Evolutionary conservation across 2,888 invertebrate genomes (phyloP), one percentile per base, ranked within the genome.

Genomic region (Chloroclysta siterata): DNA sequence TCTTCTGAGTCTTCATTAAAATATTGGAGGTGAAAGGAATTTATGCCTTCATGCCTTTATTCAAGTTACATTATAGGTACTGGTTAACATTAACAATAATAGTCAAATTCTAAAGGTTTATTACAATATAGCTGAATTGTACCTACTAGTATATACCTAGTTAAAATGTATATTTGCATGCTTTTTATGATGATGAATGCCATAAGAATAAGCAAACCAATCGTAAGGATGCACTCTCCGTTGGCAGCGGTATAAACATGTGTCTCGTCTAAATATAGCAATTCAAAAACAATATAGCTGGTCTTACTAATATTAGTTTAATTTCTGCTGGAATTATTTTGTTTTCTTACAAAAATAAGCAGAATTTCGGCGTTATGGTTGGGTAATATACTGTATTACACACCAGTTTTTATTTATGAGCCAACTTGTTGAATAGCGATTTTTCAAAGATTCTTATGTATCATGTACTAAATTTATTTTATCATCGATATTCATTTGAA

Each of bases 291-390:
- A 57, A 46, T 28, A 22, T 46, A 17, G 33, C 41, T 44, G 36
- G 52, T 53, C 52, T 39, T 41, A 60, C 55, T 36, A 36, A 57
- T 57, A 60, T 65, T 60, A 60, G 51, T 59, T 51, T 52, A 48
- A 60, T 65, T 52, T 51, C 33, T 44, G 44, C 55, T 44, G 14
- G 50, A 36, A 56, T 61, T 29, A 52, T 39, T 61, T 51, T 39
- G n/a, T 52, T 56, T 61, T 51, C 51, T 36, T 46, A 46, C 1
- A 29, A 55, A 60, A 47, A 39, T 55, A 53, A 44, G n/a, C 54
- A 48, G 1, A 28, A 28, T 41, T 53, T 2, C 11, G 15, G 14
- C 42, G 54, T 60, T 54, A 54, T 53, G 47, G n/a, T 41, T 47
- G 51, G 47, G 52, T 62, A 53, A 56, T 56, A 39, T 2, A 6